Base-by-base conservation (phyloP, 2,113 vertebrate genomes). In the Perognathus longimembris region DNA sequence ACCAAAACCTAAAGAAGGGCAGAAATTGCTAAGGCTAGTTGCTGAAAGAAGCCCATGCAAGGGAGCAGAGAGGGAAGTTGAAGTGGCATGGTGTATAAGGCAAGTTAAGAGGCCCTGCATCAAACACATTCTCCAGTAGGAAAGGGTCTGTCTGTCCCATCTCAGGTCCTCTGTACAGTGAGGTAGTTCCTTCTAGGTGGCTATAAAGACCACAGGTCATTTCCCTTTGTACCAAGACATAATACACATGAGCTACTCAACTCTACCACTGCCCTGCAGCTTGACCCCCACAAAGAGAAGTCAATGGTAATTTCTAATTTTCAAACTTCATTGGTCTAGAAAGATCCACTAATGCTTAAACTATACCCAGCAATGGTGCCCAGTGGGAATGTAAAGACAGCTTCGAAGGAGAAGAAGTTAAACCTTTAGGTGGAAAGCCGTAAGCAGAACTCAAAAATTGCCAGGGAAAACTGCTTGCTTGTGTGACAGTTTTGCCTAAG, bases 381-480 rank as follows among this genome's bases (percentile, higher is more conserved):
- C 40, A 69, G 57, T 24, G 79, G 66, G 38, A 93, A 69, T 79
- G 77, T 18, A 83, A 88, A 93, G 64, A 57, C 17, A 10, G 3
- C 26, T 85, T 89, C 70, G 69, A 89, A 71, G 38, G n/a, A 85
- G 22, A 85, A 54, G 26, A 77, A 88, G 73, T 82, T 74, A 59
- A 82, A 74, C 0, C 17, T 30, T 73, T 76, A 82, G 24, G 79
- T n/a, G 63, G n/a, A 82, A 92, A 92, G 67, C 9, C 34, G 57
- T 73, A 85, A 15, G 63, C 14, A 85, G n/a, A 94, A 85, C 76
- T 91, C 32, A 22, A 74, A 79, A 80, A 82, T 73, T 71, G 61
- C 57, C 32, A 77, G 57, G n/a, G 83, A 71, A 89, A 88, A 34
- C 21, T 45, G 45, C 45, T 21, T 89, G 80, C 45, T 45, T 67